Evolutionary conservation across 2,888 invertebrate genomes (phyloP).

Genomic region (Monoplex corrugatus): DNA sequence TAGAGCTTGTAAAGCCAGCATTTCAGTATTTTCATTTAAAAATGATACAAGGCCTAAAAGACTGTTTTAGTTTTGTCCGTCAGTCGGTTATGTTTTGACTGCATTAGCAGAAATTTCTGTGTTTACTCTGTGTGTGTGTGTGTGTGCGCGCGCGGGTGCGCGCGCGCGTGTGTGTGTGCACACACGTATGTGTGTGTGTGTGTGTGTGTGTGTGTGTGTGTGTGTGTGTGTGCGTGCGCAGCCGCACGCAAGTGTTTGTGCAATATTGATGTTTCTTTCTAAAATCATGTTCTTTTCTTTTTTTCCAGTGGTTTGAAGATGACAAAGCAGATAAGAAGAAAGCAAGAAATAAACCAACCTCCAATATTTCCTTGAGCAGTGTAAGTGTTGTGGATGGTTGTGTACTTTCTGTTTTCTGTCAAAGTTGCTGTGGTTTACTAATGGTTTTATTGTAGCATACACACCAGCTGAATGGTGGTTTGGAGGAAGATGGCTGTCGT

Average conservation of each 20-base stretch:
- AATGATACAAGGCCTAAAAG: no score
- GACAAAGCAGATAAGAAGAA: constrained; percentile 68
- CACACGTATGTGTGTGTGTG: not conserved
- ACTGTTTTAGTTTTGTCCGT: no score
- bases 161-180: not conserved
- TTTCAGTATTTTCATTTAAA: no score
- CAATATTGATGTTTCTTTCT: not conserved
- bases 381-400: constrained; percentile 56
- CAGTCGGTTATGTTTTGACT: no score
- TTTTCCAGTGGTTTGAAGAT: constrained; percentile 69
- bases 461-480: no score
- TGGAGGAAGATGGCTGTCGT: no score
- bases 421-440: no score
- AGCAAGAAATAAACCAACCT: constrained; percentile 45
- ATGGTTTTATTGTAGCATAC: no score
- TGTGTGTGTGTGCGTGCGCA: not conserved
- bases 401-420: not conserved
- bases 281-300: not conserved
- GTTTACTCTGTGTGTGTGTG: constrained; percentile 35
- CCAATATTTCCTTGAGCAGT: constrained; percentile 59
- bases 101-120: no score
- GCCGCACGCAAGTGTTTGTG: not conserved
- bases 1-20: no score
- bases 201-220: not conserved
- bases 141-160: not conserved